Conservation (phyloP, 1,140 invertebrate genomes). For the Prorops nasuta region DNA sequence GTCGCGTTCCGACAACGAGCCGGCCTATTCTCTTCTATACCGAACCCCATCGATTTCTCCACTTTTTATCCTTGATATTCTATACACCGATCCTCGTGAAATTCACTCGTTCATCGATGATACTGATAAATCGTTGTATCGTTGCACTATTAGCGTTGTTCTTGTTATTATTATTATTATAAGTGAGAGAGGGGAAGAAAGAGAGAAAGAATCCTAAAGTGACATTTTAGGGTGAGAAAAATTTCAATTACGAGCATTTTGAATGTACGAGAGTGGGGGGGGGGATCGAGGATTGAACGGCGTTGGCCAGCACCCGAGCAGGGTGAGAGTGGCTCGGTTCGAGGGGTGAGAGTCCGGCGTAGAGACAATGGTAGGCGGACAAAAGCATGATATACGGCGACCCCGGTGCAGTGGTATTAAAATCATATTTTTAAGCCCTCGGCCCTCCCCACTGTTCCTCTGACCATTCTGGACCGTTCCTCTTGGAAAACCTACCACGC, state of each 20-base stretch:
- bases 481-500: too few species aligned
- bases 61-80: neutral
- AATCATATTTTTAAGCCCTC: slow-evolving; percentile 53
- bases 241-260: slow-evolving; percentile 33
- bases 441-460: slow-evolving; percentile 12
- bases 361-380: slow-evolving; percentile 53
- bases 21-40: neutral
- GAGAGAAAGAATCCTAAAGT: too few species aligned
- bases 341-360: slow-evolving; percentile 18
- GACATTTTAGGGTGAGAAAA: too few species aligned
- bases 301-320: neutral
- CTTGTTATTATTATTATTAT: too few species aligned
- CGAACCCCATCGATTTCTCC: neutral
- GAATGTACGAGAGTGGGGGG: neutral
- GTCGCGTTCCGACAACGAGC: neutral
- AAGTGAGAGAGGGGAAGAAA: too few species aligned
- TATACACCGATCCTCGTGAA: neutral
- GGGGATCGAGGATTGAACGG: neutral
- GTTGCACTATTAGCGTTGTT: too few species aligned
- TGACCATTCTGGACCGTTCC: slow-evolving; percentile 7
- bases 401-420: slow-evolving; percentile 48
- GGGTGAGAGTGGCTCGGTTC: slow-evolving; percentile 6
- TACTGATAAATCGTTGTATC: too few species aligned
- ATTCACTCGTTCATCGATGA: too few species aligned
- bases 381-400: slow-evolving; percentile 53